Evolutionary conservation across 2,797 vertebrate species (phyloP).

Genomic region (Trachops cirrhosus): DNA sequence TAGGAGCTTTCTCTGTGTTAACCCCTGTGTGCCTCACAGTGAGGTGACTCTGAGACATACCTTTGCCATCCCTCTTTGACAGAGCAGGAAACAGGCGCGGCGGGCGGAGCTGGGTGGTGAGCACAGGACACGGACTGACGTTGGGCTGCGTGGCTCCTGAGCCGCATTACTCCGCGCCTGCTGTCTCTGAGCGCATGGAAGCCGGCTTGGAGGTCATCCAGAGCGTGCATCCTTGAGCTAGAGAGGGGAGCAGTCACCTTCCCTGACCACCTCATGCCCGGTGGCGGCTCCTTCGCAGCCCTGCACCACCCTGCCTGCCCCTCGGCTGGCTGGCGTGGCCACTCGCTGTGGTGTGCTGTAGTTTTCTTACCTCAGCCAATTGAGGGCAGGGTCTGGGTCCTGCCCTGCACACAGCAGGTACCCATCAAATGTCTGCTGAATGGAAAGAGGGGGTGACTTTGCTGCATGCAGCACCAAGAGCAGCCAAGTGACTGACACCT

Average conservation of each 20-base stretch:
- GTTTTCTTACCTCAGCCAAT: neutral
- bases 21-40: neutral
- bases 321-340: accelerated
- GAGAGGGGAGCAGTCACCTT: neutral
- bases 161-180: neutral
- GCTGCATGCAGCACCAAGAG: neutral
- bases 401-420: neutral
- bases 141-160: neutral
- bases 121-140: neutral
- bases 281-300: neutral
- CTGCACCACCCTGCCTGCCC: neutral
- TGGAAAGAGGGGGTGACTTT: neutral
- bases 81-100: neutral
- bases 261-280: neutral
- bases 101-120: neutral
- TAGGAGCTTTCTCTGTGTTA: neutral
- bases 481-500: neutral
- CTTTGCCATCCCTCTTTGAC: neutral
- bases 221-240: neutral
- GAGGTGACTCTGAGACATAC: neutral
- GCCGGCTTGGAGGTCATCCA: neutral
- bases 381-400: neutral
- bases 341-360: accelerated
- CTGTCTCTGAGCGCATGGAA: neutral
- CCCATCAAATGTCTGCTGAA: neutral